These are phyloP conservation scores for Hemithea aestivaria DNA, from an alignment of 2,888 invertebrate species.

Conservation along the genomic window DNA sequence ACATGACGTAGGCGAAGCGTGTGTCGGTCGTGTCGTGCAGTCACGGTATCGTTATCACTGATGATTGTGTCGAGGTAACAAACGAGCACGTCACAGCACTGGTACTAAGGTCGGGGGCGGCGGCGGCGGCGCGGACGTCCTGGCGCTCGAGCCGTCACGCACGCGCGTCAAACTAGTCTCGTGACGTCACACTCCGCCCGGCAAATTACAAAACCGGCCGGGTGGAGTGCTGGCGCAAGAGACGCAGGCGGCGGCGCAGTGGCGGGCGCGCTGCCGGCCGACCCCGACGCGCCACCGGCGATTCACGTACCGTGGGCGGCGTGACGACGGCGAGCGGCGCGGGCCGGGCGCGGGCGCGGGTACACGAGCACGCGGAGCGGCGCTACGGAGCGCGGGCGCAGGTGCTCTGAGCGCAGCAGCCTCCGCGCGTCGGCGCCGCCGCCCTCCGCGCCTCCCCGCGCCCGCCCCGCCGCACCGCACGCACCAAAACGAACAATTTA, in stretches of 20 bases:
- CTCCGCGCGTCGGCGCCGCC: conserved; percentile 80
- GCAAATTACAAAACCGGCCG: conserved; percentile 77
- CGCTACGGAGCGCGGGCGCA: conserved; percentile 81
- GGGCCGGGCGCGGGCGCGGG: conserved; percentile 65
- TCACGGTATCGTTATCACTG: conserved; percentile 30
- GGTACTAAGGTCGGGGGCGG: conserved; percentile 69
- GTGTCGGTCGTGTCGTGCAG: conserved; percentile 1
- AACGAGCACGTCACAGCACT: conserved; percentile 72
- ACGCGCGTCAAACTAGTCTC: conserved; percentile 74
- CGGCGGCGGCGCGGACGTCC: conserved; percentile 61
- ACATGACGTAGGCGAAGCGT: too few relatives aligned
- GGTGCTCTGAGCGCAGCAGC: conserved; percentile 85
- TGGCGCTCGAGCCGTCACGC: conserved; percentile 71
- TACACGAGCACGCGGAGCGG: conserved; percentile 73
- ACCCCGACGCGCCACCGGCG: conserved; percentile 72
- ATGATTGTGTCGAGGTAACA: conserved; percentile 37
- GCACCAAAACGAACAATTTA: conserved; percentile 77
- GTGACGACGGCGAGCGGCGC: conserved; percentile 69
- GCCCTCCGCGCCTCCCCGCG: conserved; percentile 73
- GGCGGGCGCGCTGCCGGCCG: conserved; percentile 73
- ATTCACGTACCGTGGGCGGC: conserved; percentile 73
- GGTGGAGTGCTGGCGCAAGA: conserved; percentile 57
- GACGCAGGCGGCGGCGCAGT: conserved; percentile 60
- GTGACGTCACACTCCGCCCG: conserved; percentile 75
- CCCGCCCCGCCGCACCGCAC: conserved; percentile 63